phyloP scores from a whole-genome alignment of 2,797 vertebrate genomes.

The Microctenopoma stevenorrisi region DNA sequence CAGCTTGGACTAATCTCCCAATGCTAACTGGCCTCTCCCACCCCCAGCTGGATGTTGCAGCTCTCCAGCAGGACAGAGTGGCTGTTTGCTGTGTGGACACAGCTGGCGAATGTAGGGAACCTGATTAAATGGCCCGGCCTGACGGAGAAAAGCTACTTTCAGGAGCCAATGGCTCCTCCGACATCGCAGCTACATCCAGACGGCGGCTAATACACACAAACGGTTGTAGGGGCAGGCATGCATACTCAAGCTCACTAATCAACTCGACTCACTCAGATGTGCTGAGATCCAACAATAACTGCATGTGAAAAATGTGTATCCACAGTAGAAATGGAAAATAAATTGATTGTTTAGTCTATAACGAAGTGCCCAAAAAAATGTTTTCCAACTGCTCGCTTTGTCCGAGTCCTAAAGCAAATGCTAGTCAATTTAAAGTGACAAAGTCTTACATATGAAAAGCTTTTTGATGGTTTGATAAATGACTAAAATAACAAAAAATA shows the following conservation, averaged over 20 bases:
- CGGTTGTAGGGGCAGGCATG: constrained; percentile 50
- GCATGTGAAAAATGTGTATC: constrained; percentile 21
- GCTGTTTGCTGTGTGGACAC: constrained; percentile 80
- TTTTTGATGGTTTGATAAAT: constrained; percentile 11
- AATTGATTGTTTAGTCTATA: neutral
- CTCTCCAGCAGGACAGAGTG: constrained; percentile 67
- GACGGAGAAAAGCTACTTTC: constrained; percentile 67
- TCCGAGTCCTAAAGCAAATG: neutral
- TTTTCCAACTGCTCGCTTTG: neutral
- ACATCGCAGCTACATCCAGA: constrained; percentile 52
- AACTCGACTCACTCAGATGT: constrained; percentile 36
- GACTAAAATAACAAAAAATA: constrained; percentile 18
- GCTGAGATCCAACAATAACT: constrained; percentile 25
- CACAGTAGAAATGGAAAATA: neutral
- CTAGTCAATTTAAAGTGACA: neutral
- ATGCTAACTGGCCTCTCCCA: constrained; percentile 53
- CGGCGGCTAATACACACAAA: constrained; percentile 59
- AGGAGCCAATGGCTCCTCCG: constrained; percentile 66
- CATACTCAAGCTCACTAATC: constrained; percentile 50
- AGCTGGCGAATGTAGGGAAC: constrained; percentile 80
- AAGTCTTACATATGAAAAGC: neutral
- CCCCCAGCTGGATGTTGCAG: constrained; percentile 64
- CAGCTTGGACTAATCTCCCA: constrained; percentile 67
- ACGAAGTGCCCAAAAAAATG: neutral
- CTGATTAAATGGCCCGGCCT: constrained; percentile 79